Percentiles rank a stretch among this genome's conserved stretches.
Evolutionary conservation across 2,113 vertebrate genomes (phyloP).

Genomic region (Eubucco bourcierii): DNA sequence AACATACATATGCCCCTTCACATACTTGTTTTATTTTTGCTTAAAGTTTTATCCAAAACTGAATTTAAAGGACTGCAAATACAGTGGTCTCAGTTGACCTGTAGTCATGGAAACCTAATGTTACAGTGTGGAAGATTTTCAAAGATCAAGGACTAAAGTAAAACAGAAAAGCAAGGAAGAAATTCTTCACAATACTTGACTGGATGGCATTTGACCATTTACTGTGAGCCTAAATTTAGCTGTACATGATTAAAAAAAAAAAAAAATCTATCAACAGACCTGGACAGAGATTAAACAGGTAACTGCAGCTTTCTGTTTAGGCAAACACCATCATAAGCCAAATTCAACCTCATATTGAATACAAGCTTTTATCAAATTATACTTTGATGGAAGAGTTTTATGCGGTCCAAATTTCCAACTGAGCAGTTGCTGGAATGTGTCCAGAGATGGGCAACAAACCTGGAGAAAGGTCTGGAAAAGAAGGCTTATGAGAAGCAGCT

Average conservation of each 20-base stretch:
- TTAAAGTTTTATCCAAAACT: neutral
- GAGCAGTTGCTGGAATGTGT: neutral
- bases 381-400: neutral
- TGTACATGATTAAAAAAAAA: neutral
- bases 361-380: neutral
- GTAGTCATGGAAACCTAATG: neutral
- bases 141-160: neutral
- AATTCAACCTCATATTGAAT: neutral
- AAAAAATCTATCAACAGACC: neutral
- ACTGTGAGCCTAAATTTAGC: neutral
- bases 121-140: neutral
- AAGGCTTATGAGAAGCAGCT: too few relatives aligned
- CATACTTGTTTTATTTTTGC: neutral
- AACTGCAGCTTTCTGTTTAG: neutral
- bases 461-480: too few relatives aligned
- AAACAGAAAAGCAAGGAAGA: neutral
- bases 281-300: neutral
- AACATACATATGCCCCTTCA: neutral
- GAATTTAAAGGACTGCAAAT: neutral
- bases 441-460: too few relatives aligned
- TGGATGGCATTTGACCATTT: neutral
- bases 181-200: neutral
- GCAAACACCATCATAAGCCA: neutral
- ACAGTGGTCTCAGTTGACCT: neutral
- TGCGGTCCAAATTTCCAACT: neutral